Evolutionary conservation across 2,888 invertebrate species (phyloP).

Genomic region (Philonicus albiceps): DNA sequence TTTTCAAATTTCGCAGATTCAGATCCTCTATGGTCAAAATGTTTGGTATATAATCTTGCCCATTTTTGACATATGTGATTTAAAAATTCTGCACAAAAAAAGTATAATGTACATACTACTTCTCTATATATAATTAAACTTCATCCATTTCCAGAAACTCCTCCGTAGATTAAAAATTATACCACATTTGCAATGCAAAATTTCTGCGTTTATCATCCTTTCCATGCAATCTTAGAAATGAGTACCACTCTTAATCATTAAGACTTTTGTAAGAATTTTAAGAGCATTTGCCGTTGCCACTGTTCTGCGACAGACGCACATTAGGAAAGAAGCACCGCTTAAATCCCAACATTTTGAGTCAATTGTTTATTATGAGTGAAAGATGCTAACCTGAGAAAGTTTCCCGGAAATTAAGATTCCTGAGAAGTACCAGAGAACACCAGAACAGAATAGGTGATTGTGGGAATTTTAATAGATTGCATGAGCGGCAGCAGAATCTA

Average conservation of each 20-base stretch:
- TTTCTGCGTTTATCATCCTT: not conserved
- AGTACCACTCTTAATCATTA: conserved; percentile 3
- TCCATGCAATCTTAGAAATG: not conserved
- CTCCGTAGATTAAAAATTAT: not conserved
- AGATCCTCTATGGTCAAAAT: too few species aligned
- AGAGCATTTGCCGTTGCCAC: conserved; percentile 1
- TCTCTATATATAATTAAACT: not conserved
- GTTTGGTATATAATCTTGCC: too few species aligned
- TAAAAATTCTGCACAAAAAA: too few species aligned
- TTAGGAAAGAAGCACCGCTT: conserved; percentile 4
- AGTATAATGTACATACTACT: not conserved
- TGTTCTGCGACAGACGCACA: not conserved
- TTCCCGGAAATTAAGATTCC: not conserved
- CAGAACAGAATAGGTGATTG: not conserved
- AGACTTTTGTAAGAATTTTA: not conserved
- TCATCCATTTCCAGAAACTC: not conserved
- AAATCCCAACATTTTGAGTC: conserved; percentile 4
- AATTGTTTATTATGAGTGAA: conserved; percentile 28
- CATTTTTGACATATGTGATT: too few species aligned
- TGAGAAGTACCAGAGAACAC: not conserved
- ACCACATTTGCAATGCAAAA: not conserved
- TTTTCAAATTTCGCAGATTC: too few species aligned
- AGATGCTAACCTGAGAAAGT: not conserved
- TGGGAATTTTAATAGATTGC: not conserved
- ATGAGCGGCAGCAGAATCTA: not conserved